phyloP scores from a whole-genome alignment of 2,113 vertebrate species.

The Alosa alosa region DNA sequence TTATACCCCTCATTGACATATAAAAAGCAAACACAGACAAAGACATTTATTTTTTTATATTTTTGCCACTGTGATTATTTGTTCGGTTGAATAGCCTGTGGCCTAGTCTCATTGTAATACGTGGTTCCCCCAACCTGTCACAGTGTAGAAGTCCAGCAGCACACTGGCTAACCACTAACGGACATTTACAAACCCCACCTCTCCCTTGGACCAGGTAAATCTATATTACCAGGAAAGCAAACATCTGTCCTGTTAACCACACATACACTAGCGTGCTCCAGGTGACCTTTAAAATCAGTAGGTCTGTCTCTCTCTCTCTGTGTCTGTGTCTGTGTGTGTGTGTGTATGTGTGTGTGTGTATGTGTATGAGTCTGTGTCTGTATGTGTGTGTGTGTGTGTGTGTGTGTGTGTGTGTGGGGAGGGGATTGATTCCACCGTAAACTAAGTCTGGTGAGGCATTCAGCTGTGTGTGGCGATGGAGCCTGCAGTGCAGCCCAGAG shows the following conservation, averaged over 20 bases:
- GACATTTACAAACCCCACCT: neutral
- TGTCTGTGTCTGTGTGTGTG: neutral
- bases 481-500: neutral
- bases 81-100: no score
- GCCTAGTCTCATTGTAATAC: no score
- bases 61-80: no score
- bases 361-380: neutral
- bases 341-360: neutral
- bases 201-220: neutral
- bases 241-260: neutral
- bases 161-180: neutral
- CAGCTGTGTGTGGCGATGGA: neutral
- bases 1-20: no score
- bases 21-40: no score
- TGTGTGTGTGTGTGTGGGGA: neutral
- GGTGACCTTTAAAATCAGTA: neutral
- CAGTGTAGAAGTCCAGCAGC: no score
- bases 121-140: no score
- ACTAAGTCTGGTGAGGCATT: neutral
- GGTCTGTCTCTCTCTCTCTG: neutral
- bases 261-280: neutral
- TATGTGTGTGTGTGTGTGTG: conserved; percentile 6
- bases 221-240: neutral
- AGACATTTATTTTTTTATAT: no score
- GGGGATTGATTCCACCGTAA: neutral